Percentiles rank a stretch among this genome's conserved stretches.
Conservation (phyloP, 2,888 invertebrate species). For the Priocnemis perturbator region DNA sequence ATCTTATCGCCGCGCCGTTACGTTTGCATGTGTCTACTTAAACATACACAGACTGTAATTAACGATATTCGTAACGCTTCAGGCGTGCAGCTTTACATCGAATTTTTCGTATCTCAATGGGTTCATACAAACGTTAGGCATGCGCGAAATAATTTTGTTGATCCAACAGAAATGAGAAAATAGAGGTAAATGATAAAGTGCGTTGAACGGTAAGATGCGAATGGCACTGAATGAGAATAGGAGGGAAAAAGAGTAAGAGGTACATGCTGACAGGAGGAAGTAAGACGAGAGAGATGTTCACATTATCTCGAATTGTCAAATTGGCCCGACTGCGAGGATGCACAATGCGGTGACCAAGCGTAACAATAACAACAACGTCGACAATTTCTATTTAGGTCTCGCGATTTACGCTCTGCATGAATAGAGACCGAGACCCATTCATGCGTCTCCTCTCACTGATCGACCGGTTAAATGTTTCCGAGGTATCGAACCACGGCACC, state of each 20-base stretch:
- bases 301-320: slow-evolving; percentile 13
- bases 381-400: slow-evolving; percentile 62
- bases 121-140: too few species aligned
- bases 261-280: neutral
- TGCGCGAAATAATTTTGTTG: too few species aligned
- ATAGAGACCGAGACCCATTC: slow-evolving; percentile 69
- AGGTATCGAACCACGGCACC: slow-evolving; percentile 33
- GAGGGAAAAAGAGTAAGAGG: too few species aligned
- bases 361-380: slow-evolving; percentile 43
- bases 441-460: slow-evolving; percentile 52
- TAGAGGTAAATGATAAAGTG: slow-evolving; percentile 7
- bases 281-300: slow-evolving; percentile 8
- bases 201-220: too few species aligned
- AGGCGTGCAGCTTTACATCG: too few species aligned
- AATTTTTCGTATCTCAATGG: too few species aligned
- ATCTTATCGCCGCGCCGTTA: too few species aligned
- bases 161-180: neutral
- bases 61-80: too few species aligned
- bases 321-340: slow-evolving; percentile 1
- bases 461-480: slow-evolving; percentile 33
- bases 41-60: too few species aligned
- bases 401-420: slow-evolving; percentile 57
- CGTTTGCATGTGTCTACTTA: too few species aligned
- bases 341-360: slow-evolving; percentile 12
- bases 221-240: too few species aligned